Percentiles rank a stretch among this genome's conserved stretches.
Evolutionary conservation across 2,113 vertebrate genomes (phyloP).

Genomic region (Ophthalmotilapia sp.): DNA sequence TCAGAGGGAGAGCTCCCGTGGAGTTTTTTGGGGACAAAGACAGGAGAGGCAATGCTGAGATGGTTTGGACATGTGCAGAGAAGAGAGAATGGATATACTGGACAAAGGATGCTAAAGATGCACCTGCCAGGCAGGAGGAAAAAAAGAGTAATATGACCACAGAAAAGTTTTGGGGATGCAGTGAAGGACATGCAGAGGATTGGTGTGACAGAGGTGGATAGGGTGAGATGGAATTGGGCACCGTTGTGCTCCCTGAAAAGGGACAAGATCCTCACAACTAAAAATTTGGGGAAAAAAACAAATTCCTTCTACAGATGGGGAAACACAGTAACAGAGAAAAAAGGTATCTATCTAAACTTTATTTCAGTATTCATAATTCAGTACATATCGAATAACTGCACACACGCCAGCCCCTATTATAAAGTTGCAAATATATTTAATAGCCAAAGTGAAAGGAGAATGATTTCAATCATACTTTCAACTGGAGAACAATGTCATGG

Average conservation of each 20-base stretch:
- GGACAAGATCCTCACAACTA: background rate
- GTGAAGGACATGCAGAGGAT: background rate
- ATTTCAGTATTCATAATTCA: background rate
- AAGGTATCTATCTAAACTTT: background rate
- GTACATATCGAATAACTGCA: background rate
- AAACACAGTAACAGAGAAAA: background rate
- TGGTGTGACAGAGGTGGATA: background rate
- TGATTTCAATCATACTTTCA: background rate
- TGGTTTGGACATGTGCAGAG: background rate
- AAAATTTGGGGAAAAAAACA: fast-evolving
- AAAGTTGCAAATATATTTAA: background rate
- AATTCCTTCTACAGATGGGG: background rate
- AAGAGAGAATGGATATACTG: background rate
- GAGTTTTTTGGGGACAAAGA: background rate
- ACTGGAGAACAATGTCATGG: background rate
- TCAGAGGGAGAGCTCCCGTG: fast-evolving
- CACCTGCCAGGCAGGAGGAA: background rate
- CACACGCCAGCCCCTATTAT: background rate
- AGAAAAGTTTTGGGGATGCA: background rate
- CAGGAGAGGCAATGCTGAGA: background rate
- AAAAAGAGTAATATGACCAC: background rate
- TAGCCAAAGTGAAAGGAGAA: background rate
- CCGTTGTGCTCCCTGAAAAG: background rate
- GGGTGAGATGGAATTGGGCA: fast-evolving
- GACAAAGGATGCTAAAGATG: background rate